These are phyloP conservation scores for Prionace glauca DNA, from an alignment of 2,797 vertebrate genomes.

Conservation along the genomic window DNA sequence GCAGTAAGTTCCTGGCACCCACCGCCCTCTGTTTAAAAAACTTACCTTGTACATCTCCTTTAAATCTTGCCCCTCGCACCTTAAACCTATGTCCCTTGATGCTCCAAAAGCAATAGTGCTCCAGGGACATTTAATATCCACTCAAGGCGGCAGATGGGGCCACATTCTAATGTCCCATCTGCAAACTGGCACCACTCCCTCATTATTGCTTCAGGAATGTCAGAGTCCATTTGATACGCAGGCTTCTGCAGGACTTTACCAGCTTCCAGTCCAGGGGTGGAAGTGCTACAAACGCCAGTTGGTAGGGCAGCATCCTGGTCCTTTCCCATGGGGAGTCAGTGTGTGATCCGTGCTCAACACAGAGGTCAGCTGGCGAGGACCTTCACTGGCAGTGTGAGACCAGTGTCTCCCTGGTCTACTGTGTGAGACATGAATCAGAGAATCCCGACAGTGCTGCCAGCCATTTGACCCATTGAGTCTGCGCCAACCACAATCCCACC, in stretches of 20 bases:
- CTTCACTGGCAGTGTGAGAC: neutral
- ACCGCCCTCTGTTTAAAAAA: too few species aligned
- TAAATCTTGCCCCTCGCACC: too few species aligned
- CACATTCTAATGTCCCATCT: neutral
- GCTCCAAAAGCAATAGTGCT: too few species aligned
- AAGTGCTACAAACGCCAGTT: neutral
- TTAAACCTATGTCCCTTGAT: too few species aligned
- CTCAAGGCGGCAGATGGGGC: neutral
- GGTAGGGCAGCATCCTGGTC: neutral
- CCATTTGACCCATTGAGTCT: too few species aligned
- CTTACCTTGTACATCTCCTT: too few species aligned
- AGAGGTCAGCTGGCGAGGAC: neutral
- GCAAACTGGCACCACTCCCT: neutral
- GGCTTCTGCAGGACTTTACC: neutral
- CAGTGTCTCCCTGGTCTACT: neutral
- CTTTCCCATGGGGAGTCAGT: too few species aligned
- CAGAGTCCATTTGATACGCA: neutral
- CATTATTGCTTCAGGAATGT: neutral
- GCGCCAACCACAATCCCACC: too few species aligned
- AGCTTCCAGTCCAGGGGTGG: neutral
- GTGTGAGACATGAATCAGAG: neutral
- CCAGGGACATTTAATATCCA: neutral
- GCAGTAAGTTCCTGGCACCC: too few species aligned
- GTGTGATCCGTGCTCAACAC: neutral
- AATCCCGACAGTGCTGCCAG: too few species aligned